These are phyloP conservation scores for Lates calcarifer DNA, from an alignment of 2,113 vertebrate species.

Conservation along the genomic window DNA sequence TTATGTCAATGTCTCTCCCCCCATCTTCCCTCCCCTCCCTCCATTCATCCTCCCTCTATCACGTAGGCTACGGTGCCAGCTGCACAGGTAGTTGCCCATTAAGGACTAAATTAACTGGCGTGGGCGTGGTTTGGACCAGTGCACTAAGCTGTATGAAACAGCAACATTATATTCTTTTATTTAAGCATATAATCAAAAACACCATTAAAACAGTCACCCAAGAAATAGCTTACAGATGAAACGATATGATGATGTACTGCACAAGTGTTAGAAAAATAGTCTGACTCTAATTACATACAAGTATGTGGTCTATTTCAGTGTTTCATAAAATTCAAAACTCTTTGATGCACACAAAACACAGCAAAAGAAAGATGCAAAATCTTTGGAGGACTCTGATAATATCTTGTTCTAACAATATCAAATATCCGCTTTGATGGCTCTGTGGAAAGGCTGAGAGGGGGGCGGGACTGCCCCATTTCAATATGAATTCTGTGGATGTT, in stretches of 20 bases:
- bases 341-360: background rate
- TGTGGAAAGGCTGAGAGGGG: constrained; percentile 49
- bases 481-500: constrained; percentile 73
- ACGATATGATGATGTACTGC: background rate
- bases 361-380: constrained; percentile 4
- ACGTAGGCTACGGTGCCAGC: constrained; percentile 62
- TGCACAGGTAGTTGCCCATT: constrained; percentile 64
- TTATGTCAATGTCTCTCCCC: constrained; percentile 51
- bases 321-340: background rate
- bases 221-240: background rate
- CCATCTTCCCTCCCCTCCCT: too few relatives aligned
- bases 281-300: background rate
- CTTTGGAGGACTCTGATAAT: constrained; percentile 42
- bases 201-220: background rate
- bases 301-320: background rate
- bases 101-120: constrained; percentile 20
- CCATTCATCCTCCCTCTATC: constrained; percentile 44
- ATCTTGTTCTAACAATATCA: constrained; percentile 60
- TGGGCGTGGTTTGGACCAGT: constrained; percentile 52
- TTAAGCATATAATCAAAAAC: background rate
- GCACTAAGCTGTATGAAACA: background rate
- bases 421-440: constrained; percentile 64
- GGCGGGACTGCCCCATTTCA: constrained; percentile 61
- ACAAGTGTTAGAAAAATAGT: background rate
- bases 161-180: background rate